phyloP scores from a whole-genome alignment of 2,888 invertebrate genomes.

The Syrista parreyssii region DNA sequence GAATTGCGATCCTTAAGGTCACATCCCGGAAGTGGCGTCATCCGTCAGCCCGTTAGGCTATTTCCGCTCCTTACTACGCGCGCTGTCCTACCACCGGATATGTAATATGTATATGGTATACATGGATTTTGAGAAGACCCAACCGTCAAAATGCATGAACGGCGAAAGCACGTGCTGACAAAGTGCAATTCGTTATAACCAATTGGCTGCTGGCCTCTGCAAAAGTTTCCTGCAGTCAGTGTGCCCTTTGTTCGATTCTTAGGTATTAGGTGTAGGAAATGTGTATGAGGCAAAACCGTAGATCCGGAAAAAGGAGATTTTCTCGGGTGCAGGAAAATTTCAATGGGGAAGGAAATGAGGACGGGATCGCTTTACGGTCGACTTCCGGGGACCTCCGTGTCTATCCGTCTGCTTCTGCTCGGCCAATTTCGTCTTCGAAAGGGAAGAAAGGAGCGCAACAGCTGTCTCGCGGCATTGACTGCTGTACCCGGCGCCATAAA shows the following conservation, averaged over 20 bases:
- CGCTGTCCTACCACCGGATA: slow-evolving; percentile 15
- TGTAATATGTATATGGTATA: neutral
- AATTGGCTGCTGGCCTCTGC: neutral
- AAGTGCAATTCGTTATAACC: neutral
- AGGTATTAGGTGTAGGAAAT: neutral
- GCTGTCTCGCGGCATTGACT: slow-evolving; percentile 25
- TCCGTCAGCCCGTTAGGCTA: slow-evolving; percentile 10
- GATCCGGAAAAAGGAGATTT: slow-evolving; percentile 52
- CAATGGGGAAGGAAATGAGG: slow-evolving; percentile 28
- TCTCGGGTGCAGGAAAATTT: slow-evolving; percentile 29
- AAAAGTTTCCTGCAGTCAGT: neutral
- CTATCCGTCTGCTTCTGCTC: slow-evolving; percentile 6
- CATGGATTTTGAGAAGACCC: neutral
- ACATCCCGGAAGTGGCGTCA: slow-evolving; percentile 49
- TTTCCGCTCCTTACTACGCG: neutral
- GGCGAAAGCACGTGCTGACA: neutral
- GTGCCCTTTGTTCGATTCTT: neutral
- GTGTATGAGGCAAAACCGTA: neutral
- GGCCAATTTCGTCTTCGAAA: slow-evolving; percentile 22
- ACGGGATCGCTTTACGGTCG: slow-evolving; percentile 40
- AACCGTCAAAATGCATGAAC: neutral
- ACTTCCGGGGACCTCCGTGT: slow-evolving; percentile 40
- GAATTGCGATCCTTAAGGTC: slow-evolving; percentile 33
- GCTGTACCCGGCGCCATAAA: slow-evolving; percentile 20
- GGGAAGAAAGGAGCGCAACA: slow-evolving; percentile 24